Evolutionary conservation across 1,140 invertebrate species (phyloP), one percentile per base, ranked within the genome.

Genomic region (Matsumurasca onukii): DNA sequence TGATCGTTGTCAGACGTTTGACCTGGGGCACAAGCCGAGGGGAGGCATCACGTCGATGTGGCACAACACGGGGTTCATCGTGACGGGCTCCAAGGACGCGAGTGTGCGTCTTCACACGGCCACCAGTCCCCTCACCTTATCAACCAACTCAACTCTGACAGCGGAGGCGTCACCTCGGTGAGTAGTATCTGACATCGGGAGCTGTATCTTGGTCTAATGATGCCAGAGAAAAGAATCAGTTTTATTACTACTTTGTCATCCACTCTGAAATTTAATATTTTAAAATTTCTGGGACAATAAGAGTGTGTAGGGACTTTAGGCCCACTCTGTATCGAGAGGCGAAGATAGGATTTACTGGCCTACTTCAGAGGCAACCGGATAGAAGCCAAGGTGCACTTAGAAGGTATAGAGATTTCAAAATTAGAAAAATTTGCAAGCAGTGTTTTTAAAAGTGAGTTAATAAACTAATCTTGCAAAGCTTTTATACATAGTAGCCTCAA

Each of bases 21-120:
- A 59, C 55, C 5, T 59, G 22, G 55, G 55, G 2, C 55, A 59
- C 25, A 22, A 59, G 55, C 24, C 55, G 1, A 25, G 3, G 3
- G 9, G 3, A 12, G 5, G 9, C 12, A 59, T 59, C 55, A 59
- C 55, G 13, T 13, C 55, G 13, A 59, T 59, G 55, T 59, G 55
- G 55, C 55, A 59, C 55, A 24, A 59, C 25, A 9, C 22, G 30
- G 55, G 55, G 25, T 59, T 59, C 30, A n/a, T 59, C 5, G 3
- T 59, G 25, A 59, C 55, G 12, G 25, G 55, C 15, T 59, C 55
- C 25, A 59, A 59, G 55, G 55, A 59, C 25, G 25, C 55, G 5
- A 22, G 24, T 2, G 25, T 59, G 2, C 22, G 55, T 25, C 13
- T 59, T 9, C 55, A 59, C 55, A 59, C 55, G 2, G 24, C 55